These are phyloP conservation scores for Oenanthe melanoleuca DNA, from an alignment of 2,113 vertebrate genomes.

Conservation along the genomic window DNA sequence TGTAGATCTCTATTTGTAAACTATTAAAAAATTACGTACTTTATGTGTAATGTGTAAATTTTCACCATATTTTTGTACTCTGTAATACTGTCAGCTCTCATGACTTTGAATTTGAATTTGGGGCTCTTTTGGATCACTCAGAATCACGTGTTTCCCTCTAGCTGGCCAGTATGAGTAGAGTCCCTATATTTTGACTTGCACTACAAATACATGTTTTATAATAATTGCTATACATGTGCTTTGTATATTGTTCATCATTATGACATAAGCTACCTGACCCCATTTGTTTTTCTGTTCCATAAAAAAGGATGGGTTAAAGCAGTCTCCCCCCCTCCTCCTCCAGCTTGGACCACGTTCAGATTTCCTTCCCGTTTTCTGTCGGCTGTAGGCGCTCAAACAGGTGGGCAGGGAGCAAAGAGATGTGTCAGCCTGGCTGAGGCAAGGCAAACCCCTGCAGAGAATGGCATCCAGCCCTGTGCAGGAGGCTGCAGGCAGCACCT, in stretches of 20 bases:
- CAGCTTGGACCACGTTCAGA: accelerated
- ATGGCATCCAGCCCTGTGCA: not conserved
- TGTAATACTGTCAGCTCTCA: conserved; percentile 77
- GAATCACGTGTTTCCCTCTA: conserved; percentile 75
- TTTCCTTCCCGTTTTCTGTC: not conserved
- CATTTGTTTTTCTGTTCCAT: conserved; percentile 45
- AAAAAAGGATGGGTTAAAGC: conserved; percentile 47
- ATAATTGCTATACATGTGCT: conserved; percentile 71
- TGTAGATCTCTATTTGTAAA: conserved; percentile 78
- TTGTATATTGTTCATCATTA: conserved; percentile 75
- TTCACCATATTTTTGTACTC: conserved; percentile 79
- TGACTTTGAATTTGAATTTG: conserved; percentile 76
- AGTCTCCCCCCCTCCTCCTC: not conserved
- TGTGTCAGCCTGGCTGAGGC: conserved; percentile 9
- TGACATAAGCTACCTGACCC: conserved; percentile 75
- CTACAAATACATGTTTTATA: conserved; percentile 80
- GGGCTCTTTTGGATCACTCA: conserved; percentile 74
- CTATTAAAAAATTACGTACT: conserved; percentile 78
- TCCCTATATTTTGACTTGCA: conserved; percentile 81
- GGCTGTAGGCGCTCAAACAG: not conserved
- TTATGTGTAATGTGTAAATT: conserved; percentile 80
- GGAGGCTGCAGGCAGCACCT: not conserved
- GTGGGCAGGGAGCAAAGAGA: not conserved
- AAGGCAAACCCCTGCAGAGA: not conserved
- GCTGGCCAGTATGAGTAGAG: conserved; percentile 79